Percentiles rank a stretch among this genome's conserved stretches.
phyloP scores from a whole-genome alignment of 2,113 vertebrate species.

The Pteruthius melanotis region DNA sequence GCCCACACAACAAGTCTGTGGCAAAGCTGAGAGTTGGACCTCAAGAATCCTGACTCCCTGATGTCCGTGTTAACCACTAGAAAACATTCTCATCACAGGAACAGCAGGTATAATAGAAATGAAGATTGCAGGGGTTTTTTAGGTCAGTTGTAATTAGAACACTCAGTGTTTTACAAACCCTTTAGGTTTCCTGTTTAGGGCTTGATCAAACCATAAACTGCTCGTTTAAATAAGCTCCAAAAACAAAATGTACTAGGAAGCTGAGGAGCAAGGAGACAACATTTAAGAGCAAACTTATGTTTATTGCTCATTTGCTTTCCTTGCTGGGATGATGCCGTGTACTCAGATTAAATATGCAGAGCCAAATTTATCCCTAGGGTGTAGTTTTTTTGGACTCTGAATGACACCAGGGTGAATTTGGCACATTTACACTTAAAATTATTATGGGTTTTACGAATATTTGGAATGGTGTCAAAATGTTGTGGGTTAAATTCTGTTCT shows the following conservation, averaged over 20 bases:
- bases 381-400: slow-evolving; percentile 46
- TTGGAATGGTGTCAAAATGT: slow-evolving; percentile 63
- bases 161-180: slow-evolving; percentile 49
- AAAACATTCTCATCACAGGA: slow-evolving; percentile 14
- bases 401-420: slow-evolving; percentile 62
- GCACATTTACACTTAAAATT: slow-evolving; percentile 67
- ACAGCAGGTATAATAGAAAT: slow-evolving; percentile 42
- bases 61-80: slow-evolving; percentile 19
- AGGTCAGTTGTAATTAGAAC: slow-evolving; percentile 52
- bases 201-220: slow-evolving; percentile 62
- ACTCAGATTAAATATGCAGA: slow-evolving; percentile 58
- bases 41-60: slow-evolving; percentile 2
- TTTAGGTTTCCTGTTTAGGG: slow-evolving; percentile 59
- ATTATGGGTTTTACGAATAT: slow-evolving; percentile 49
- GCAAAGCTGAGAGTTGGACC: slow-evolving; percentile 23
- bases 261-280: slow-evolving; percentile 50
- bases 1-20: slow-evolving; percentile 56
- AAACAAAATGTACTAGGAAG: slow-evolving; percentile 55
- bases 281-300: slow-evolving; percentile 47
- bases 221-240: slow-evolving; percentile 64
- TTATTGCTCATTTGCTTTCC: slow-evolving; percentile 62
- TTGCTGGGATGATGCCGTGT: slow-evolving; percentile 45
- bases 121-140: slow-evolving; percentile 12
- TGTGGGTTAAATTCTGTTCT: slow-evolving; percentile 61
- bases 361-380: slow-evolving; percentile 61